Evolutionary conservation across 2,113 vertebrate species (phyloP).

Genomic region (Stigmatopora argus): DNA sequence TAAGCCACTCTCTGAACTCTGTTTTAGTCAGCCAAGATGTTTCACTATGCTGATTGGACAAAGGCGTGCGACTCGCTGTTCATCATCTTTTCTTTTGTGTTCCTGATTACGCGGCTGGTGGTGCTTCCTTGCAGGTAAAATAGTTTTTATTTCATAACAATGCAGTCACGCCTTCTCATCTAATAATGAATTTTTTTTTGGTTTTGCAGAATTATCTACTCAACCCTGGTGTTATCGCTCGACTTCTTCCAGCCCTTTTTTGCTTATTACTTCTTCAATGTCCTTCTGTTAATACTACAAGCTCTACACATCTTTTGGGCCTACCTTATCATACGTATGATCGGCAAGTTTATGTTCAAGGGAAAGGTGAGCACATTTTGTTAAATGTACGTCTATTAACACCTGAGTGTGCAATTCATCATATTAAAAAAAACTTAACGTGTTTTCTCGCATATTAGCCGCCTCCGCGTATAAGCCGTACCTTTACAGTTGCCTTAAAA

Average conservation of each 20-base stretch:
- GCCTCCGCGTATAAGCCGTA: too few relatives aligned
- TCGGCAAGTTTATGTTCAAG: conserved; percentile 74
- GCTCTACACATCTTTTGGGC: conserved; percentile 89
- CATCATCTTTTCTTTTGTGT: conserved; percentile 76
- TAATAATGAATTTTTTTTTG: too few relatives aligned
- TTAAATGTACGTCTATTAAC: background rate
- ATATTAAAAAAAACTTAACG: too few relatives aligned
- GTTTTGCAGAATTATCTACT: conserved; percentile 72
- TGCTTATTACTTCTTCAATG: conserved; percentile 86
- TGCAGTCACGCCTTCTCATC: too few relatives aligned
- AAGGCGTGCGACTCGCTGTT: conserved; percentile 77
- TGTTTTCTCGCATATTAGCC: too few relatives aligned
- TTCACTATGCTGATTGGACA: conserved; percentile 81
- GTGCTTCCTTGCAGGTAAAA: conserved; percentile 78
- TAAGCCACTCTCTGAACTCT: background rate
- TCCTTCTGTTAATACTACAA: conserved; percentile 78
- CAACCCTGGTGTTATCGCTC: conserved; percentile 75
- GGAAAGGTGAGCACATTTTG: conserved; percentile 75
- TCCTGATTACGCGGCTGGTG: conserved; percentile 77
- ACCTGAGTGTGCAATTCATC: background rate
- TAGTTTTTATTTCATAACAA: too few relatives aligned
- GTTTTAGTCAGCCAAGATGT: conserved; percentile 79
- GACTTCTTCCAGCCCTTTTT: conserved; percentile 75
- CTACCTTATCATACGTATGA: conserved; percentile 84
- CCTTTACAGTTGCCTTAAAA: too few relatives aligned